Evolutionary conservation across 2,888 invertebrate species (phyloP), one percentile per base, ranked within the genome.

Genomic region (Leptinotarsa peninsularis): DNA sequence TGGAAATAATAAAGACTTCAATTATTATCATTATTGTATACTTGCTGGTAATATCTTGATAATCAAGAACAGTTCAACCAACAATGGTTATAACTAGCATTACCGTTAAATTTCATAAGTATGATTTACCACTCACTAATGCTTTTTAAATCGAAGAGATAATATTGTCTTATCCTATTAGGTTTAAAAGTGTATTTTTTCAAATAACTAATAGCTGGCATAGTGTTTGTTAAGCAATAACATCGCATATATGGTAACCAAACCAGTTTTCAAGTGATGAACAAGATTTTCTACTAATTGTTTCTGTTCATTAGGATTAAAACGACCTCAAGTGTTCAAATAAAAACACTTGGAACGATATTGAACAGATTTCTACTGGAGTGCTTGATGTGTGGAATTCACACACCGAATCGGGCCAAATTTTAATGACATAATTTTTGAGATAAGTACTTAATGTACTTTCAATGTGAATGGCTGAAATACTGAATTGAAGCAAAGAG

Each of bases 211-310:
- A 71, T 58, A 23, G 49, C 54, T 27, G 33, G 71, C 67, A 33
- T 74, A 58, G 63, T 74, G 74, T 60, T 71, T 74, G 74, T 71
- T 66, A n/a, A 67, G 74, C 43, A 71, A 74, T 74, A 66, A 74
- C 70, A 56, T 27, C 56, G 49, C 71, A 56, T 74, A 74, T 71
- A 71, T 71, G 74, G 74, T 27, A 67, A 66, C 67, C 67, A 67
- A 74, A 74, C 74, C 71, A 58, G 74, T 74, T 74, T 71, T 54
- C 27, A 56, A 71, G 74, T 50, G 70, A 71, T 71, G 71, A 63
- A 66, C 49, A 70, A 66, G 68, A 70, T 74, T 71, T 74, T 74
- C 50, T 27, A 71, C 27, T 74, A 74, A 74, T 71, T 67, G 60
- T 71, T 74, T 50, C 58, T 74, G 52, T 71, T 74, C 50, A 67